phyloP scores from a whole-genome alignment of 2,113 vertebrate species.

The Micromys minutus region DNA sequence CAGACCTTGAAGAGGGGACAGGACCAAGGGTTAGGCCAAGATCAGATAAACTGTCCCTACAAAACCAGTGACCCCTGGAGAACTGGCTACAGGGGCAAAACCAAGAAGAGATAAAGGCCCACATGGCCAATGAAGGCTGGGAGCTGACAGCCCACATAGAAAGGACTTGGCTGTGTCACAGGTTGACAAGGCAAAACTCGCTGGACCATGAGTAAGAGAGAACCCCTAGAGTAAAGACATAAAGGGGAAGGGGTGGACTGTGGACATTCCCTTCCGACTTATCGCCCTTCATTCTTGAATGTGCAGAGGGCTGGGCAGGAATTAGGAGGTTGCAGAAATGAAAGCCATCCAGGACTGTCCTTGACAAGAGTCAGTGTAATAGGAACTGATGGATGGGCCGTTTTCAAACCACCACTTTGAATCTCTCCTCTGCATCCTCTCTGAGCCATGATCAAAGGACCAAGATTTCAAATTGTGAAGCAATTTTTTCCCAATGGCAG shows the following conservation, averaged over 20 bases:
- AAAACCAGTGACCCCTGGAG: background rate
- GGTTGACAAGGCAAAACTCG: background rate
- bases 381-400: slow-evolving; percentile 78
- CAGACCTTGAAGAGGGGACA: background rate
- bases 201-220: background rate
- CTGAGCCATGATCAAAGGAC: slow-evolving; percentile 83
- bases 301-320: slow-evolving; percentile 4
- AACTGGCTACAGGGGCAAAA: background rate
- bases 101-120: background rate
- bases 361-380: slow-evolving; percentile 61
- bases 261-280: background rate
- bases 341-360: slow-evolving; percentile 64
- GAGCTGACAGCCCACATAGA: background rate
- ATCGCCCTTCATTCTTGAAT: background rate
- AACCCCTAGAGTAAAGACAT: background rate
- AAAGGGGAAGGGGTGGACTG: background rate
- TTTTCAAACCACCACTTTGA: slow-evolving; percentile 75
- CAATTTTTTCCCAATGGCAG: slow-evolving; percentile 86
- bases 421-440: slow-evolving; percentile 81
- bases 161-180: background rate
- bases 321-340: slow-evolving; percentile 57
- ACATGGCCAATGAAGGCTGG: background rate
- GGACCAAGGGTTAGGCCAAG: background rate
- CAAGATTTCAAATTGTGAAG: slow-evolving; percentile 86
- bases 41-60: background rate